Evolutionary conservation across 2,797 vertebrate species (phyloP), one percentile per base, ranked within the genome.

Genomic region (Muscicapa striata): DNA sequence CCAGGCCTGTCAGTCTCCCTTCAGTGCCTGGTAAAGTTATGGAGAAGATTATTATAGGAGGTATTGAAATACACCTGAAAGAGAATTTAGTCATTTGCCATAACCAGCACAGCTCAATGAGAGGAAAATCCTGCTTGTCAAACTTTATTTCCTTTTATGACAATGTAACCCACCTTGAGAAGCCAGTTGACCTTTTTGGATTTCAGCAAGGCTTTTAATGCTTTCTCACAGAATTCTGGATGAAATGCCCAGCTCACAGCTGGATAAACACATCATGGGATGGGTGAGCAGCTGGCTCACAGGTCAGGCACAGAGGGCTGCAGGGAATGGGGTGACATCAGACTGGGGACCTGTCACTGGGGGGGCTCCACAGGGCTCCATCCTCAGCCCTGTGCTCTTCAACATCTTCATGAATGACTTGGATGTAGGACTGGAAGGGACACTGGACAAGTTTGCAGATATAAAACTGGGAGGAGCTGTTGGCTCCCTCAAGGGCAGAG

Each of bases 401-500:
- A 20, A 17, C 7, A 10, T 0, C 19, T 46, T 19, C 40, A 29
- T 38, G 1, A 62, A 54, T 15, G 14, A 46, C 15, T 1, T 73
- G 29, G 13, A 2, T 46, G 12, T 1, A 5, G 29, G 41, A 11
- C 29, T 10, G 29, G 23, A 62, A 63, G 58, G 4, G 41, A 16
- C 8, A 19, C 6, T 40, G 29, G 24, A 19, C 6, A 41, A 41
- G 41, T 49, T 3, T 34, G 11, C 16, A 34, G 51, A 26, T 30
- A 21, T 20, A 57, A 48, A 48, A 41, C 6, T 13, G 24, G 34
- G 16, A 41, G 21, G 20, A 74, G 49, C 11, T 57, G 34, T 41
- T 57, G 20, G 17, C 5, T 11, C 13, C 51, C 51, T 49, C 0
- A 0, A 52, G 18, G 29, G 12, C 26, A 32, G 21, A 6, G 49